A percentile compares a stretch with the other conserved stretches of the same genome.
phyloP scores from a whole-genome alignment of 2,113 vertebrate genomes.

The Rhynchomys soricoides region DNA sequence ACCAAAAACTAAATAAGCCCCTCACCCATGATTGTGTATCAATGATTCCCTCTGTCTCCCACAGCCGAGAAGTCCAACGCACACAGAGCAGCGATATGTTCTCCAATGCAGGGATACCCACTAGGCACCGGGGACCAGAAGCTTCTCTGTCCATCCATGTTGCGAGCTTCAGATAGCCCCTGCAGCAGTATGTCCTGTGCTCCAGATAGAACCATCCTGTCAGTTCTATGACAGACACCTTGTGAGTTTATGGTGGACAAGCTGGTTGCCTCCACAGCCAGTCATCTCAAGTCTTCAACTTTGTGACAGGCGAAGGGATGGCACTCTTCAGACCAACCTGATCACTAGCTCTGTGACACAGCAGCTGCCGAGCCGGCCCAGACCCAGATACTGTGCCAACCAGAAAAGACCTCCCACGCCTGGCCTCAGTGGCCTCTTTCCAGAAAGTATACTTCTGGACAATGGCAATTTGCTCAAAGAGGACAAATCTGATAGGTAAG shows the following conservation, averaged over 20 bases:
- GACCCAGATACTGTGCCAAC: background rate
- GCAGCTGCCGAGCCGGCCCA: rapidly evolving
- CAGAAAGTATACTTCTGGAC: too few relatives aligned
- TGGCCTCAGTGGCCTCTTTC: background rate
- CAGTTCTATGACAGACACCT: rapidly evolving
- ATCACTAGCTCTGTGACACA: background rate
- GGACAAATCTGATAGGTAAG: background rate
- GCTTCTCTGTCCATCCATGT: conserved; percentile 88
- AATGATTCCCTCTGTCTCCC: background rate
- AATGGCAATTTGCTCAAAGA: rapidly evolving
- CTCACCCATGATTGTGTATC: background rate
- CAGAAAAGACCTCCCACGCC: background rate
- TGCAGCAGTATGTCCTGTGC: background rate
- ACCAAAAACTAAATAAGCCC: background rate
- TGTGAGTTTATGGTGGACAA: background rate
- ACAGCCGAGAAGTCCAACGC: conserved; percentile 65
- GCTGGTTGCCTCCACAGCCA: too few relatives aligned
- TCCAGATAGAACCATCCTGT: rapidly evolving
- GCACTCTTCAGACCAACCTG: conserved; percentile 73
- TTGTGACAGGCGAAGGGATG: background rate
- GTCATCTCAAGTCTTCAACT: background rate
- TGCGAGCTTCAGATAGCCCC: conserved; percentile 85
- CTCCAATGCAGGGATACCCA: background rate
- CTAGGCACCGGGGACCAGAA: conserved; percentile 80
- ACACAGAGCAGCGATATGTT: background rate